Evolutionary conservation across 2,888 invertebrate species (phyloP).

Genomic region (Flexamia atlantica): DNA sequence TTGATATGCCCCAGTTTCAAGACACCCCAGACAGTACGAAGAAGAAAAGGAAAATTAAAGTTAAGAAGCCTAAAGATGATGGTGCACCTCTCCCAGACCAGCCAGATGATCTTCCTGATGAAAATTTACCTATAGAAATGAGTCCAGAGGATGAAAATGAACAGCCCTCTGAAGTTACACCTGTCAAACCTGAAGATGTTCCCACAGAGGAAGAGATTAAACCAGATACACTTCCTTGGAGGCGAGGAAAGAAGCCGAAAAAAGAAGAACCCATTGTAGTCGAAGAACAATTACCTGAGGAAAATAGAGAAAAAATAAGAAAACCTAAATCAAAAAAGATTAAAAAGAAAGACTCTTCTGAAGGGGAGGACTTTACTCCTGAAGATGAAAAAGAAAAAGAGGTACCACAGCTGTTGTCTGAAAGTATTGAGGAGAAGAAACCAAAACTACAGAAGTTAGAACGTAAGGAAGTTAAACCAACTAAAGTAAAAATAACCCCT

Average conservation of each 20-base stretch:
- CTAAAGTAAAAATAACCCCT: conserved; percentile 65
- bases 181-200: neutral
- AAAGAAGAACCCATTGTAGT: neutral
- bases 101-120: conserved; percentile 10
- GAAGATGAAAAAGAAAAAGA: conserved; percentile 22
- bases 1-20: conserved; percentile 69
- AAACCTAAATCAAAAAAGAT: conserved; percentile 47
- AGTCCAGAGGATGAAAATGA: neutral
- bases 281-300: conserved; percentile 26
- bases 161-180: neutral
- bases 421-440: conserved; percentile 22
- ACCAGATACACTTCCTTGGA: conserved; percentile 42
- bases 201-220: neutral
- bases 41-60: conserved; percentile 63
- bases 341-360: neutral
- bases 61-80: conserved; percentile 49
- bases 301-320: conserved; percentile 26
- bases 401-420: neutral
- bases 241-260: conserved; percentile 26
- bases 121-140: neutral
- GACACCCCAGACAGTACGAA: conserved; percentile 60
- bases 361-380: neutral
- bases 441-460: conserved; percentile 63
- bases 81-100: neutral
- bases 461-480: conserved; percentile 65